Conservation (phyloP, 2,888 invertebrate genomes). For the Habroteleia sp. region DNA sequence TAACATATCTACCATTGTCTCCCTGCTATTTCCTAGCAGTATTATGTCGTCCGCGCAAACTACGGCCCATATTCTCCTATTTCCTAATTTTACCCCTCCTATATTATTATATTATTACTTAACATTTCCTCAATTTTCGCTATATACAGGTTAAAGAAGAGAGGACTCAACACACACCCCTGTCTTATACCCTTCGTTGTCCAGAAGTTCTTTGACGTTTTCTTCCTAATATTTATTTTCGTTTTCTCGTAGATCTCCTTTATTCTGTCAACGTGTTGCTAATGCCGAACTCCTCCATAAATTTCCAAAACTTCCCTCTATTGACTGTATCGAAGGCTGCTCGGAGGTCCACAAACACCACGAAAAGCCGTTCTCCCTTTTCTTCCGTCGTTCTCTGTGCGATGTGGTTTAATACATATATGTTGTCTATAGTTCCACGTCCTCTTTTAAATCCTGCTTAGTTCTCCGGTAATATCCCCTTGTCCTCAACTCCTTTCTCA, state of each 20-base stretch:
- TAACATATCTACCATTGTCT: too few relatives aligned
- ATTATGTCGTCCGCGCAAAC: too few relatives aligned
- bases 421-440: not conserved
- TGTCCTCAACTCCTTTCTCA: constrained; percentile 30
- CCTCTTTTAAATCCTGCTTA: constrained; percentile 15
- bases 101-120: not conserved
- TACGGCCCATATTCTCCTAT: not conserved
- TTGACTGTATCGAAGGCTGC: constrained; percentile 8
- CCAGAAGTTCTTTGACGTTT: constrained; percentile 1
- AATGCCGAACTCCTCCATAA: not conserved
- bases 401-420: constrained; percentile 5
- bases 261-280: too few relatives aligned
- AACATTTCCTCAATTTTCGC: not conserved
- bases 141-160: constrained; percentile 1
- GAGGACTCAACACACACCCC: constrained; percentile 3
- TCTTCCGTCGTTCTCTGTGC: constrained; percentile 4
- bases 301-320: not conserved
- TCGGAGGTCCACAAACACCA: constrained; percentile 1
- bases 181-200: constrained; percentile 1
- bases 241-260: not conserved
- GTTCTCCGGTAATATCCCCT: constrained; percentile 6
- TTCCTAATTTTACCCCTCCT: not conserved
- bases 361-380: not conserved
- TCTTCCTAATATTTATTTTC: not conserved
- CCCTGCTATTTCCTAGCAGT: too few relatives aligned